Conservation (phyloP, 2,113 vertebrate genomes). For the Strix uralensis region DNA sequence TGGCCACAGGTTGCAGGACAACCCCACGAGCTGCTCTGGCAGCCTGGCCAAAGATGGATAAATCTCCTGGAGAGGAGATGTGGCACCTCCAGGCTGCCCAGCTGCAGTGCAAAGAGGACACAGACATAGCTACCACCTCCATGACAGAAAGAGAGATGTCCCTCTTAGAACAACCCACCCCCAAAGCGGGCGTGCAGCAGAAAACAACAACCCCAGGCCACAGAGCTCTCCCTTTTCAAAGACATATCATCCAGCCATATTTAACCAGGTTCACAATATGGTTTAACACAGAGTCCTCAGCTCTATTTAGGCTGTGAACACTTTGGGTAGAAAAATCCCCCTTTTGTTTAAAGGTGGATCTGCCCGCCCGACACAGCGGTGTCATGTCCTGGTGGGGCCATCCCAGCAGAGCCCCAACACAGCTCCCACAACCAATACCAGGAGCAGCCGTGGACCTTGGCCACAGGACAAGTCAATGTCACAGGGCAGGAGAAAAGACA, state of each 20-base stretch:
- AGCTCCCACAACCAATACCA: rapidly evolving
- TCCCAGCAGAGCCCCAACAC: not conserved
- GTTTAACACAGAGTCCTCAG: not conserved
- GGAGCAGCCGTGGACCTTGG: not conserved
- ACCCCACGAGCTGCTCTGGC: not conserved
- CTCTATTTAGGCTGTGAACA: not conserved
- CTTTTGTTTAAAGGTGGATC: not conserved
- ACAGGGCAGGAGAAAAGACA: not conserved
- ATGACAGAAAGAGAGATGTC: not conserved
- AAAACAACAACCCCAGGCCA: not conserved
- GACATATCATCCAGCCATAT: not conserved
- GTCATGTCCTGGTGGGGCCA: not conserved
- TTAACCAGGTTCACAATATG: not conserved
- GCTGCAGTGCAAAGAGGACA: not conserved
- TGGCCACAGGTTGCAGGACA: not conserved
- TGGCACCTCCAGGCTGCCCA: not conserved
- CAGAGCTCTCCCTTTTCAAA: not conserved
- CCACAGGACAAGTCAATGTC: not conserved
- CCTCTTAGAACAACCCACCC: not conserved
- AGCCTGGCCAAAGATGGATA: not conserved
- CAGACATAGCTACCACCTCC: not conserved
- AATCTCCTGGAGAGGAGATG: not conserved
- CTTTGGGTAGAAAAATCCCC: not conserved
- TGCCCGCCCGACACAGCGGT: not conserved
- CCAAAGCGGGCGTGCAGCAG: rapidly evolving